These are phyloP conservation scores for Acropternis orthonyx DNA, from an alignment of 2,797 vertebrate species.

Conservation along the genomic window DNA sequence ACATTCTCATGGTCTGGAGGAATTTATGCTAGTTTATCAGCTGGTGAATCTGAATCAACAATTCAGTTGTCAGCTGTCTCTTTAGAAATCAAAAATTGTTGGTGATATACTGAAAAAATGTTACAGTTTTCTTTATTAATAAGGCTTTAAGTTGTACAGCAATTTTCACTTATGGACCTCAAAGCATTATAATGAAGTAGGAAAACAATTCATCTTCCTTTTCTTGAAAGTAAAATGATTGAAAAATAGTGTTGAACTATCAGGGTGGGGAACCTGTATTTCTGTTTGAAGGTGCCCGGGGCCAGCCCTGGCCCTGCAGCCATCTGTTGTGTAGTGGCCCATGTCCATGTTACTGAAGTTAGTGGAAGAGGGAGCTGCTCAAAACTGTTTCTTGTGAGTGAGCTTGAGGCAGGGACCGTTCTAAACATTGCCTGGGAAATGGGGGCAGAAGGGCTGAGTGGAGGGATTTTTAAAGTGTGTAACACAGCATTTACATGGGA, in stretches of 20 bases:
- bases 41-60: background rate
- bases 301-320: background rate
- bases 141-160: background rate
- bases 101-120: background rate
- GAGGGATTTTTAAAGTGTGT: background rate
- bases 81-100: background rate
- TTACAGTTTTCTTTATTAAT: background rate
- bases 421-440: background rate
- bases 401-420: accelerated
- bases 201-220: background rate
- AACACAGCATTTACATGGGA: too few species aligned
- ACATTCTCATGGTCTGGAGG: background rate
- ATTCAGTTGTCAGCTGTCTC: background rate
- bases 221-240: background rate
- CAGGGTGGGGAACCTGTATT: accelerated
- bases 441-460: background rate
- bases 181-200: background rate
- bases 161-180: background rate
- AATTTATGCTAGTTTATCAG: background rate
- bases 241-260: background rate
- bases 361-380: background rate
- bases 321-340: background rate
- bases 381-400: background rate
- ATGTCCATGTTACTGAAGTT: accelerated
- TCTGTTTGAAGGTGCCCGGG: accelerated